Percentiles rank a stretch among this genome's conserved stretches.
These are phyloP conservation scores for Melanargia galathea DNA, from an alignment of 2,888 invertebrate genomes.

Conservation along the genomic window DNA sequence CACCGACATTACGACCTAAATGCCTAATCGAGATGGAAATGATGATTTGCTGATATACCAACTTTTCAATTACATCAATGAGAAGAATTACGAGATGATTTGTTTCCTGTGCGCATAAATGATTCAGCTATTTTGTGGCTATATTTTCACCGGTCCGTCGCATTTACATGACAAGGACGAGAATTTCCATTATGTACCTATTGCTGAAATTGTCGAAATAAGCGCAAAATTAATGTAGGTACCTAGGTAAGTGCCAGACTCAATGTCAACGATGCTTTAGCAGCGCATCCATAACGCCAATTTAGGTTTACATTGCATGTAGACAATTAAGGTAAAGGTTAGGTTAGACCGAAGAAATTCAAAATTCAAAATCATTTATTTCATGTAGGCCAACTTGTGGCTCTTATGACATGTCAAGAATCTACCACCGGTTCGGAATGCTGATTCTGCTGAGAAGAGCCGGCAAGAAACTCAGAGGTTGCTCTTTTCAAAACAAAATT, in stretches of 20 bases:
- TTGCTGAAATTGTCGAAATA: slow-evolving; percentile 31
- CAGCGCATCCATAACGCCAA: no score
- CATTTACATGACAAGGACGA: slow-evolving; percentile 62
- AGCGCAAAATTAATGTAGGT: slow-evolving; percentile 12
- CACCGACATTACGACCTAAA: slow-evolving; percentile 67
- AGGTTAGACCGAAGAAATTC: no score
- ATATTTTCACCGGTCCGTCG: slow-evolving; percentile 50
- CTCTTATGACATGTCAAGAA: no score
- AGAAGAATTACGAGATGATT: slow-evolving; percentile 67
- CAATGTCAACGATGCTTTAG: no score
- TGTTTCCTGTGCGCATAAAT: slow-evolving; percentile 70
- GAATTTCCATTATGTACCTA: slow-evolving; percentile 36
- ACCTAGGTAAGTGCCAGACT: slow-evolving; percentile 6
- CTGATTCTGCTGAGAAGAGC: no score
- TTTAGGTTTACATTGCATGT: no score
- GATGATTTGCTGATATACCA: slow-evolving; percentile 65
- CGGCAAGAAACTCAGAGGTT: no score
- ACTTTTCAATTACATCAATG: slow-evolving; percentile 71
- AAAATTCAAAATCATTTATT: no score
- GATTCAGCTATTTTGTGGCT: slow-evolving; percentile 44
- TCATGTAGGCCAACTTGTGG: no score
- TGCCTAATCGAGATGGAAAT: slow-evolving; percentile 75
- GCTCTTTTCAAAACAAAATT: no score
- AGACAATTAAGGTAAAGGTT: no score
- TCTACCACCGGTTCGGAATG: no score